phyloP scores from a whole-genome alignment of 2,797 vertebrate genomes.

The Scolopax rusticola region DNA sequence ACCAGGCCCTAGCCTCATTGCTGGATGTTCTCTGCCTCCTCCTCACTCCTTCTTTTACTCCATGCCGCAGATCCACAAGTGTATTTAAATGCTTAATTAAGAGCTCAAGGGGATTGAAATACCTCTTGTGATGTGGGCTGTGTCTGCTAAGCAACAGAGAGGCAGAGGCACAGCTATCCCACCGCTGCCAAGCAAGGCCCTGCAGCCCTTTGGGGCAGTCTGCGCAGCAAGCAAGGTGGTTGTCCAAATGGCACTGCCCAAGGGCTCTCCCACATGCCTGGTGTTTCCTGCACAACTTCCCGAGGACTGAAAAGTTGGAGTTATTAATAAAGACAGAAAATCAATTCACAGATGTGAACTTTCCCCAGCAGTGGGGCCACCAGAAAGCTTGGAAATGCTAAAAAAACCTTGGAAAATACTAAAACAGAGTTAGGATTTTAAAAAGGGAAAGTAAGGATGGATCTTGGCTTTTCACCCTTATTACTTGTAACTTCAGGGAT shows the following conservation, averaged over 20 bases:
- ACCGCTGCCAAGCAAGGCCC: not conserved
- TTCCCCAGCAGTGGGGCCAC: not conserved
- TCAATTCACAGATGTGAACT: not conserved
- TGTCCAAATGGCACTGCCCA: not conserved
- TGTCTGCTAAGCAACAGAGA: not conserved
- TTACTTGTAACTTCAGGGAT: not conserved
- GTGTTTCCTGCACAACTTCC: not conserved
- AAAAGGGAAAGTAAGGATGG: not conserved
- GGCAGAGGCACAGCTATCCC: too few relatives aligned
- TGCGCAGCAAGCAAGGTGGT: accelerated
- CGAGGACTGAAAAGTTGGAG: not conserved
- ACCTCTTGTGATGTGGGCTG: not conserved
- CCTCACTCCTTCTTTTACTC: not conserved
- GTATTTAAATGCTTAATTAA: not conserved
- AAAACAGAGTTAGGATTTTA: not conserved
- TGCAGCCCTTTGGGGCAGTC: not conserved
- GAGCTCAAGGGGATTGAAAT: not conserved
- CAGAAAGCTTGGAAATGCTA: not conserved
- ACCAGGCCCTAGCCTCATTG: not conserved
- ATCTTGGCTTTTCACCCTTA: not conserved
- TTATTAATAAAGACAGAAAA: not conserved
- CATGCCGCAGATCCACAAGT: not conserved
- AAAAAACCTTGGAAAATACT: not conserved
- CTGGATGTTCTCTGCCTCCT: not conserved
- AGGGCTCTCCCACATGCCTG: not conserved